A percentile compares a stretch with the other conserved stretches of the same genome.
These are phyloP conservation scores for Poeciliopsis infans DNA, from an alignment of 2,797 vertebrate genomes.

Conservation along the genomic window DNA sequence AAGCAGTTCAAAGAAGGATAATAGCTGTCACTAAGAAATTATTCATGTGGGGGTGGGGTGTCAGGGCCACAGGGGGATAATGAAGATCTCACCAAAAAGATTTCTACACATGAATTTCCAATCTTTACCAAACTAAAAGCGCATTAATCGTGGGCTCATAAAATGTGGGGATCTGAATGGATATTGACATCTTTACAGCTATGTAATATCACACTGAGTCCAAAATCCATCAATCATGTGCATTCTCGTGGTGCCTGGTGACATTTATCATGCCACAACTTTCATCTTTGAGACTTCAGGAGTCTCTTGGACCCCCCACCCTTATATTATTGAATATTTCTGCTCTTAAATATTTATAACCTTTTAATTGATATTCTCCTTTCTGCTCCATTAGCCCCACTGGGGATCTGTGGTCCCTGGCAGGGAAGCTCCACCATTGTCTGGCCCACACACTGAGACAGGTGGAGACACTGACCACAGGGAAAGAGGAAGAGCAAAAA, in stretches of 20 bases:
- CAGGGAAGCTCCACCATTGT: constrained; percentile 62
- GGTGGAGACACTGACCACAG: constrained; percentile 70
- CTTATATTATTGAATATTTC: constrained; percentile 84
- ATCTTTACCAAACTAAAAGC: constrained; percentile 33
- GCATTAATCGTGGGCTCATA: constrained; percentile 43
- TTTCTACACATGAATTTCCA: constrained; percentile 42
- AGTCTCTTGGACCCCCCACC: constrained; percentile 72
- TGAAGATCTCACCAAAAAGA: constrained; percentile 41
- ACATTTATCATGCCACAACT: constrained; percentile 82
- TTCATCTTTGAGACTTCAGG: constrained; percentile 75
- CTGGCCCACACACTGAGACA: constrained; percentile 76
- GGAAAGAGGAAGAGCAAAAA: constrained; percentile 37
- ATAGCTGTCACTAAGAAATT: constrained; percentile 40
- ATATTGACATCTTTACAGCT: constrained; percentile 71
- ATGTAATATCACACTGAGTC: constrained; percentile 59
- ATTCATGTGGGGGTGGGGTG: constrained; percentile 30
- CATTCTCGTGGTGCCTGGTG: constrained; percentile 62
- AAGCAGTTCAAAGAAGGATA: constrained; percentile 49
- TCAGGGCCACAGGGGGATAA: constrained; percentile 20
- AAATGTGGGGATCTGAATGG: constrained; percentile 50
- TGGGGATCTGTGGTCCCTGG: constrained; percentile 73
- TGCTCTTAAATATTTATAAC: constrained; percentile 86
- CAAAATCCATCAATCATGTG: constrained; percentile 70
- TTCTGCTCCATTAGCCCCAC: constrained; percentile 76
- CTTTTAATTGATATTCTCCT: constrained; percentile 86